phyloP scores from a whole-genome alignment of 1,140 invertebrate species.

The Cotesia glomerata region DNA sequence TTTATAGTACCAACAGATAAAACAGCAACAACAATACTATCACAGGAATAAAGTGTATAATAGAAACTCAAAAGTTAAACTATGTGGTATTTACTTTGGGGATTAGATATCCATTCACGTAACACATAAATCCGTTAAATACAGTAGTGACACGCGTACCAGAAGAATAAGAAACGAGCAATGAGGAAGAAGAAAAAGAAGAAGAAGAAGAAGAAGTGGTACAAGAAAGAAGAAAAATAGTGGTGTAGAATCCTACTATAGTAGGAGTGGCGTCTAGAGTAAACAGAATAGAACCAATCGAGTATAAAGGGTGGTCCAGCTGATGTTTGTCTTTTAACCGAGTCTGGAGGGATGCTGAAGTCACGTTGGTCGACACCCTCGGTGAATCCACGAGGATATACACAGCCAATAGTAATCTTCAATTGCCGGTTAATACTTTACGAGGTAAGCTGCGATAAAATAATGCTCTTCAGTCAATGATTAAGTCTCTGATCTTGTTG shows the following conservation, averaged over 20 bases:
- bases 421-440: constrained; percentile 28
- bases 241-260: neutral
- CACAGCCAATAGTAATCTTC: constrained; percentile 36
- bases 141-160: constrained; percentile 2
- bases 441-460: constrained; percentile 16
- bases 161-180: neutral
- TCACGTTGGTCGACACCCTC: constrained; percentile 25
- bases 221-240: neutral
- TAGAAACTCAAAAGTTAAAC: constrained; percentile 11
- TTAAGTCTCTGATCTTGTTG: constrained; percentile 7
- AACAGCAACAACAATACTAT: neutral
- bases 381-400: neutral
- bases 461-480: constrained; percentile 20
- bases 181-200: neutral
- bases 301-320: constrained; percentile 49
- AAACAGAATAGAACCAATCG: constrained; percentile 54
- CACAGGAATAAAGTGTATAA: neutral
- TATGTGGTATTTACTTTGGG: constrained; percentile 7
- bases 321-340: constrained; percentile 46
- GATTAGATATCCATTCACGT: neutral
- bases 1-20: neutral
- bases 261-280: constrained; percentile 45
- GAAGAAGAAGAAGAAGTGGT: constrained; percentile 1
- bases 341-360: constrained; percentile 42
- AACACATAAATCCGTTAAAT: constrained; percentile 26